Percentiles rank a stretch among this genome's conserved stretches.
phyloP scores from a whole-genome alignment of 2,888 invertebrate genomes.

The Mechanitis mazaeus region DNA sequence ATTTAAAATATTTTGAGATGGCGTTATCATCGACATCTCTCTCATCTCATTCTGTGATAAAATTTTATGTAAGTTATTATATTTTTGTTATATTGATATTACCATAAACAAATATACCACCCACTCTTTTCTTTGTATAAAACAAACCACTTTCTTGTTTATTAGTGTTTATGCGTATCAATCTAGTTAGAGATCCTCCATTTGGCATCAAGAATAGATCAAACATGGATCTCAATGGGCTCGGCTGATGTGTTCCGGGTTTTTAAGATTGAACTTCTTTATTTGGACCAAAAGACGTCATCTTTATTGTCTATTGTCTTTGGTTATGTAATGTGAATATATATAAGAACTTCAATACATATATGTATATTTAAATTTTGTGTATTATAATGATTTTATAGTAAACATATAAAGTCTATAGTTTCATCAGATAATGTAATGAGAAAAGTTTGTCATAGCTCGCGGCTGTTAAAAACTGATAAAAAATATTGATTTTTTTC shows the following conservation, averaged over 20 bases:
- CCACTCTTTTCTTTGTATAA: conserved; percentile 5
- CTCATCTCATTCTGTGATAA: not conserved
- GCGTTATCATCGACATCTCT: not conserved
- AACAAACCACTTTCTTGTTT: conserved; percentile 6
- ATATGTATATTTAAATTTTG: not conserved
- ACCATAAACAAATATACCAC: not conserved
- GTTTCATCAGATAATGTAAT: too few relatives aligned
- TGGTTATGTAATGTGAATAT: not conserved
- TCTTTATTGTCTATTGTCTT: conserved; percentile 12
- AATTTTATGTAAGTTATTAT: not conserved
- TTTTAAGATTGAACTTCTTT: conserved; percentile 19
- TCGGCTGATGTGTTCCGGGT: conserved; percentile 39
- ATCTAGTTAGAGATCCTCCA: conserved; percentile 43
- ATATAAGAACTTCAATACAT: not conserved
- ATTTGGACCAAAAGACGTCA: conserved; percentile 16
- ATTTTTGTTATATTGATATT: too few relatives aligned
- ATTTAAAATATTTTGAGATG: conserved; percentile 5
- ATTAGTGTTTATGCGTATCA: conserved; percentile 10
- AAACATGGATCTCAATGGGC: conserved; percentile 50
- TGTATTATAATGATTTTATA: too few relatives aligned
- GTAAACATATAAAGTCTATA: too few relatives aligned
- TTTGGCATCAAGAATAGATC: conserved; percentile 65
- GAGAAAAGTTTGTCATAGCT: too few relatives aligned
- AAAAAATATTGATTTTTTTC: too few relatives aligned
- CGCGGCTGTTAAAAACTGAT: too few relatives aligned